Conservation (phyloP, 2,113 vertebrate species). For the Perognathus longimembris region DNA sequence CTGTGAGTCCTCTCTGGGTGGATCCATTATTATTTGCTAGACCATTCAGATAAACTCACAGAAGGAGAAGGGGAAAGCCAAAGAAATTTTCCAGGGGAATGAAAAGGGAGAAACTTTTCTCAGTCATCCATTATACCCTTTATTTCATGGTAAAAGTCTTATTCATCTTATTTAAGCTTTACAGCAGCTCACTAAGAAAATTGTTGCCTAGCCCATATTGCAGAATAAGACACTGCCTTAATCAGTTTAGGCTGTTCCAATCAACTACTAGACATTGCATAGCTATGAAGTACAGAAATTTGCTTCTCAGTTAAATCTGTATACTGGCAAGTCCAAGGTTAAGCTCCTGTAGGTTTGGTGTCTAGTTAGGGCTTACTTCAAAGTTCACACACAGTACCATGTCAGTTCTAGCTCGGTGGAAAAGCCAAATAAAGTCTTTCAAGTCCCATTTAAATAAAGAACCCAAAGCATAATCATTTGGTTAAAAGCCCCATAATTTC, state of each 20-base stretch:
- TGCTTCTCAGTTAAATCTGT: background rate
- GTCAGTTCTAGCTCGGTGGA: no score
- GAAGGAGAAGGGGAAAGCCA: background rate
- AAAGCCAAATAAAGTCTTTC: background rate
- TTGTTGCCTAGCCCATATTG: conserved; percentile 2
- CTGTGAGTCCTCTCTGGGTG: conserved; percentile 18
- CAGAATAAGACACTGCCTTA: background rate
- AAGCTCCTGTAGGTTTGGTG: background rate
- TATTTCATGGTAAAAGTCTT: background rate
- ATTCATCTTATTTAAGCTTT: background rate
- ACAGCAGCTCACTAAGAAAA: background rate
- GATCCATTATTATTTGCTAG: background rate
- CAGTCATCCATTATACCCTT: background rate
- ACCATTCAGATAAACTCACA: conserved; percentile 44
- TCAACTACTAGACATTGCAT: background rate
- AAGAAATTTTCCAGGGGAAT: background rate
- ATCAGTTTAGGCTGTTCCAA: background rate
- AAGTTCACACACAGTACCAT: background rate
- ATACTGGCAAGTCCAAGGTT: background rate
- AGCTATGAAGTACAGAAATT: background rate
- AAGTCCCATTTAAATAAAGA: background rate
- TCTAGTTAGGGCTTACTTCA: background rate
- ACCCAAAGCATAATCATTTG: background rate
- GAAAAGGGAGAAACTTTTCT: background rate
- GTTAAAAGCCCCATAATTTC: background rate